phyloP scores from a whole-genome alignment of 2,888 invertebrate species.

The Tachina grossa region DNA sequence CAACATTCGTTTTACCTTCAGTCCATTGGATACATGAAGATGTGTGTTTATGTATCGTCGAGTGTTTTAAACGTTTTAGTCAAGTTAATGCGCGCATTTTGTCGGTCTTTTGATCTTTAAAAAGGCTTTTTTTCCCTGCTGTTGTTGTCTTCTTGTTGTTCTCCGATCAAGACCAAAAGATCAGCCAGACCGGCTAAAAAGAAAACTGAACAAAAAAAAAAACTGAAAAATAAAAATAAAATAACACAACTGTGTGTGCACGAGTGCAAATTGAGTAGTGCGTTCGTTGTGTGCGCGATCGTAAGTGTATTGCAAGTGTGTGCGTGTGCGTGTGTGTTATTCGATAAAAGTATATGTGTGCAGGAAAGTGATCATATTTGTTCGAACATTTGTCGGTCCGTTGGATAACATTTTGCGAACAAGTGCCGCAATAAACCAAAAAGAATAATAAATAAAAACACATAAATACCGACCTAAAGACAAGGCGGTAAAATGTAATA shows the following conservation, averaged over 20 bases:
- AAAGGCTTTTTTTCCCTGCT: constrained; percentile 56
- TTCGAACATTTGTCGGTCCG: constrained; percentile 57
- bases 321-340: constrained; percentile 18
- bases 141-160: constrained; percentile 43
- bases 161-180: constrained; percentile 67
- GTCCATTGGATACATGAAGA: constrained; percentile 25
- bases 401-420: constrained; percentile 59
- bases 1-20: too few species aligned
- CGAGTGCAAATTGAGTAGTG: constrained; percentile 33
- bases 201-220: constrained; percentile 33
- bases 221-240: constrained; percentile 8
- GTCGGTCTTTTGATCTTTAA: constrained; percentile 72
- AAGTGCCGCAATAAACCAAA: constrained; percentile 67
- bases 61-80: constrained; percentile 70
- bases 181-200: constrained; percentile 19
- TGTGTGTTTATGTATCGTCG: constrained; percentile 50
- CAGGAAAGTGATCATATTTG: constrained; percentile 67
- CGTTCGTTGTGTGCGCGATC: constrained; percentile 23
- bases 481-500: constrained; percentile 65
- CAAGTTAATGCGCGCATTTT: constrained; percentile 76
- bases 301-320: constrained; percentile 13
- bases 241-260: constrained; percentile 19
- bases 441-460: constrained; percentile 33
- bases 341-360: constrained; percentile 20
- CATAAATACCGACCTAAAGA: constrained; percentile 39